A percentile compares a stretch with the other conserved stretches of the same genome.
These are phyloP conservation scores for Oikopleura albicans DNA, from an alignment of 23 tunicate species.

Conservation along the genomic window DNA sequence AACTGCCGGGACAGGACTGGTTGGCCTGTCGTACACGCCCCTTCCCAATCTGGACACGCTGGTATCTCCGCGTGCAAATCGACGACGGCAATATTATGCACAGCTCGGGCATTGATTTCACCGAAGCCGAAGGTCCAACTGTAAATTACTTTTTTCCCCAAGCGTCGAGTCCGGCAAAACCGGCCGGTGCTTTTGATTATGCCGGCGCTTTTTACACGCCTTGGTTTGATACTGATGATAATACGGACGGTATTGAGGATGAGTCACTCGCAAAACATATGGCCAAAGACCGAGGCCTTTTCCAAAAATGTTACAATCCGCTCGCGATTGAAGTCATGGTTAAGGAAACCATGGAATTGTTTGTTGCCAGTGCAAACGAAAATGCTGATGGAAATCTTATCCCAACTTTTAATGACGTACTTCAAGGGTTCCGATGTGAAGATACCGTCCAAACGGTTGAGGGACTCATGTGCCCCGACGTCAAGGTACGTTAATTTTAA, in stretches of 20 bases:
- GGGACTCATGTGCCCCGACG: not conserved
- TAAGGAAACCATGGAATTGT: not conserved
- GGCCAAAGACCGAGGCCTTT: not conserved
- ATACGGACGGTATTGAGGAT: not conserved
- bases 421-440: not conserved
- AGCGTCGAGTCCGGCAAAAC: not conserved
- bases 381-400: constrained; percentile 5
- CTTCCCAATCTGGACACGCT: not conserved
- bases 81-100: not conserved
- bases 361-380: not conserved
- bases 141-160: not conserved
- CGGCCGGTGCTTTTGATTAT: not conserved
- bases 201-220: not conserved
- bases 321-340: not conserved
- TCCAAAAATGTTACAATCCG: not conserved
- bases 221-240: not conserved
- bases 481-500: not conserved
- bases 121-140: not conserved
- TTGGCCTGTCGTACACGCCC: not conserved
- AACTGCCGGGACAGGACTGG: not conserved
- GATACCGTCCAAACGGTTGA: not conserved
- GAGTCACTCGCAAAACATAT: not conserved
- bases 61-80: not conserved
- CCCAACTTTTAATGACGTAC: not conserved
- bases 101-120: not conserved